Base-by-base conservation (phyloP, 1,140 invertebrate species). In the Lordiphosa stackelbergi region DNA sequence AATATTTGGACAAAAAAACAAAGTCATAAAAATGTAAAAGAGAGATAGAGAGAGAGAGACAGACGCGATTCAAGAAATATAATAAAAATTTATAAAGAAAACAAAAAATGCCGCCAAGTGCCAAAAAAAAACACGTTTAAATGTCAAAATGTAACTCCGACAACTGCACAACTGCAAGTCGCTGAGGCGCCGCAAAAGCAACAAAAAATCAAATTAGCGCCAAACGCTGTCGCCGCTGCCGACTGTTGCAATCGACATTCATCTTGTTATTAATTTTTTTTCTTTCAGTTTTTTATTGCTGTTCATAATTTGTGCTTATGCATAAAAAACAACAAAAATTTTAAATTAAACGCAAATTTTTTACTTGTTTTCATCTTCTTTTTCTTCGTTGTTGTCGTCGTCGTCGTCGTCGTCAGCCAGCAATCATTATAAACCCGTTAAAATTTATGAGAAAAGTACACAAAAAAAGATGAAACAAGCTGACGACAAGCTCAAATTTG, bases 51-150 rank as follows among this genome's bases (percentile, higher is more conserved):
- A 28, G 4, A 5, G 5, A 24, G 22, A 24, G 4, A 24, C 1
- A 13, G 74, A 77, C 66, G 75, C 74, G 70, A 81, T 68, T 74
- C 75, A 74, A 81, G 57, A 66, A 70, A 75, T 66, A 68, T 64
- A 63, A 81, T 81, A 81, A 74, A 81, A 75, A 70, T 69, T 66
- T 40, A 57, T 54, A 65, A 70, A 60, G 64, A 55, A 70, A 69
- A 56, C 53, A 70, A 52, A 19, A 60, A 53, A 73, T 69, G 66
- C 59, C 53, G 62, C 59, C 62, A 77, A 77, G 73, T 77, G 74
- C 71, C 75, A 81, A 79, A 78, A 24, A 22, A 24, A 24, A 83
- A 81, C 75, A 81, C 73, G 75, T 81, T 81, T 81, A 72, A 81
- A 81, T 79, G 75, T 79, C 75, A 79, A 71, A 78, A 78, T 79